Evolutionary conservation across 2,888 invertebrate species (phyloP), one percentile per base, ranked within the genome.

Genomic region (Chymomyza fuscimana): DNA sequence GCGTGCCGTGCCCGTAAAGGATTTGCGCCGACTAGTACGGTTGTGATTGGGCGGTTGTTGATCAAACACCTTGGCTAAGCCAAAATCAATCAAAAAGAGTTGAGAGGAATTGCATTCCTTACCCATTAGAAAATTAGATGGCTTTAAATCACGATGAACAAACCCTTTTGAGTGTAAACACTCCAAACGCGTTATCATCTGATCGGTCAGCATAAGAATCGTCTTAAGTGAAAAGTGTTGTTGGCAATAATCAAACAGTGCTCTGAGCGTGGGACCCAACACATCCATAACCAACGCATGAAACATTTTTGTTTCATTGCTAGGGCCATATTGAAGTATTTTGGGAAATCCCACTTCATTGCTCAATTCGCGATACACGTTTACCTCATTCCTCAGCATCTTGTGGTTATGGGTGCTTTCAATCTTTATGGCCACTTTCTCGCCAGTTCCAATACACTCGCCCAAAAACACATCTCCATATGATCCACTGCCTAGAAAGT

Each of bases 261-360:
- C 98, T 93, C 99, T 98, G 67, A 99, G 94, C 64, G 98, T 98
- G 5, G 98, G 99, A 66, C 98, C 99, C 80, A 99, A 93, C 63
- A 99, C 94, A 93, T 99, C 99, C 99, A 99, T 99, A 85, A 99
- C 99, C 89, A 99, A 95, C 79, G 99, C 97, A 93, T 99, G 99
- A 94, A 98, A 98, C 87, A 98, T 98, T 96, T 95, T 93, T 98
- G 99, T 93, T 95, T 96, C 51, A 46, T 46, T 4, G 12, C 40
- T 12, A 12, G 10, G 40, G 81, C 98, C 98, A 93, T 95, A 98
- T 95, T 97, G 95, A 93, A 95, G 96, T 93, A 98, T 97, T 92
- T 97, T 97, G 91, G 98, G 98, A 93, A 99, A 98, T 87, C 97
- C 97, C 91, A 96, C 94, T 91, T 98, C 98, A 91, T 99, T 99